Conservation (phyloP, 1,140 invertebrate species). For the Microplitis mediator region DNA sequence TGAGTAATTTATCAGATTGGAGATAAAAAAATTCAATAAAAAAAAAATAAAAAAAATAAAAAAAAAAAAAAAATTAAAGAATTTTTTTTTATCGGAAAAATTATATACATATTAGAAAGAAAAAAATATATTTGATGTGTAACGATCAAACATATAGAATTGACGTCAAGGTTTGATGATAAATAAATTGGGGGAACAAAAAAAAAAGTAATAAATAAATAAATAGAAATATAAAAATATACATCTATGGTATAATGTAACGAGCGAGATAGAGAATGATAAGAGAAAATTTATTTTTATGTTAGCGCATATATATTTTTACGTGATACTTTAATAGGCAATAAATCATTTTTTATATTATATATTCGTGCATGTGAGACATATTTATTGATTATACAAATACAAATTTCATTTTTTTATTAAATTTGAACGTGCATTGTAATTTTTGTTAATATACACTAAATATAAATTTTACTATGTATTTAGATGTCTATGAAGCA, state of each 20-base stretch:
- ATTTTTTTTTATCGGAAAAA: not conserved
- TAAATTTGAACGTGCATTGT: too few relatives aligned
- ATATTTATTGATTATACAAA: too few relatives aligned
- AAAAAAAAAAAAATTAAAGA: not conserved
- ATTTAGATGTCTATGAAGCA: too few relatives aligned
- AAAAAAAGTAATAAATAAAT: not conserved
- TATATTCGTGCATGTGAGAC: too few relatives aligned
- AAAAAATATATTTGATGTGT: not conserved
- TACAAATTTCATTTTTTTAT: too few relatives aligned
- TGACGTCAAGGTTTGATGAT: not conserved
- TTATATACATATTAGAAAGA: not conserved
- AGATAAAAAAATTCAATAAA: not conserved
- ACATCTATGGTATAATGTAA: not conserved
- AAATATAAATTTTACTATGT: too few relatives aligned
- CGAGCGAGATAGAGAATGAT: too few relatives aligned
- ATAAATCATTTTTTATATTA: too few relatives aligned
- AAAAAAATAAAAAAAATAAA: not conserved
- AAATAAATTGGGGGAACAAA: not conserved
- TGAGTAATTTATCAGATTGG: not conserved
- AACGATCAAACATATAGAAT: conserved; percentile 14
- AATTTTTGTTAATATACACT: too few relatives aligned
- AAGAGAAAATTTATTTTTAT: too few relatives aligned
- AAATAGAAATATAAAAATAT: not conserved
- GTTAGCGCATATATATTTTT: too few relatives aligned
- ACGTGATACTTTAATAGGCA: too few relatives aligned